Base-by-base conservation (phyloP, 2,888 invertebrate genomes). In the Heliconius erato region DNA sequence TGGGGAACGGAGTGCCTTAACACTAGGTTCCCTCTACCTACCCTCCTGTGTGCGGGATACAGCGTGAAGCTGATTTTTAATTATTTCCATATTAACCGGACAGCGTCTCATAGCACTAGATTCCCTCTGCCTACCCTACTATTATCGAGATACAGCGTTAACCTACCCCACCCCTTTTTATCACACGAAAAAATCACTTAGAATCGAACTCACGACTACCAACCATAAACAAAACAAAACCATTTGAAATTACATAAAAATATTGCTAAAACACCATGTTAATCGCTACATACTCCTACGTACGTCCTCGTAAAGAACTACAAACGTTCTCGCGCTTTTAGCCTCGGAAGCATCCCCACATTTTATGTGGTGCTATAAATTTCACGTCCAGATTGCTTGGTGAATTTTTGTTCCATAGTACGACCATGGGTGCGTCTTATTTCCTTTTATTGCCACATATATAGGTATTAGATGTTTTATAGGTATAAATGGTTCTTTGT, bases 301-400 rank as follows among this genome's bases (percentile, higher is more conserved):
- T 40, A 83, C 81, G 82, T 86, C 83, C 84, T 44, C 72, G 44
- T 72, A 72, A 71, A 49, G 72, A 72, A 86, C 82, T 85, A 86
- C 85, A 86, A 86, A 86, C 84, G 85, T 82, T 86, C 79, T 84
- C 86, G 88, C 89, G 91, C 93, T 93, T 91, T 94, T 92, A 92
- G 91, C 89, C 86, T 87, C 85, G 92, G 93, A 92, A 92, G 92
- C 93, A 92, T 91, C 93, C 92, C 92, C 92, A 90, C 93, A 92
- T 95, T 95, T 95, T 95, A 95, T 95, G 72, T 94, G 94, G 92
- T 90, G 91, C 91, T 88, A 95, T 95, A 95, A 95, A 95, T 95
- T 95, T 94, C 91, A 93, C 91, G 92, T 86, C 67, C 67, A 67
- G 67, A 67, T 67, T 67, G 67, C 67, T 67, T 16, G 63, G 67